Base-by-base conservation (phyloP, 2,888 invertebrate species). In the Eupithecia abbreviata region DNA sequence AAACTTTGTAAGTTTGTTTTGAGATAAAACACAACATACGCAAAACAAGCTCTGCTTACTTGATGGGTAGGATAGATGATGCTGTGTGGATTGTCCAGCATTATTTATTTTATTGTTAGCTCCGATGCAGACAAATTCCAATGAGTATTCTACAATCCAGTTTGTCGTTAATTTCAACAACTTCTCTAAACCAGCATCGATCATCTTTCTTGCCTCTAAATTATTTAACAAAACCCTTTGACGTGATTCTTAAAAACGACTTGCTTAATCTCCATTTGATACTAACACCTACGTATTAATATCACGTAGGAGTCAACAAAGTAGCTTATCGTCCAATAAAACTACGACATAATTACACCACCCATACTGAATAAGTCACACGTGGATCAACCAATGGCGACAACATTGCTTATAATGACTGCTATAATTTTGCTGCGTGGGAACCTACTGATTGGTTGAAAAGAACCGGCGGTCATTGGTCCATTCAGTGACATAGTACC, bases 391-490 rank as follows among this genome's bases (percentile, higher is more conserved):
- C 69, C 69, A 69, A 69, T 69, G 62, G 66, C 69, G 47, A 69
- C 47, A 69, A 47, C 69, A 69, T 66, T 15, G 66, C 45, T 18
- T 69, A 45, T 69, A 18, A 69, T 47, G 45, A 69, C 69, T 13
- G 69, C 69, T 69, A 47, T 69, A 69, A 47, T 73, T 74, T 68
- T 72, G 72, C 77, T 30, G 49, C 41, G 68, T 62, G 45, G 49
- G 66, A 69, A n/a, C n/a, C 41, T 51, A 77, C 72, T n/a, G 74
- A 77, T 77, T 77, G 77, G 77, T 47, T 43, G 72, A 47, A 30
- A 42, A 77, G 55, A 70, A 13, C 15, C 70, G 72, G 43, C 69
- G 51, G 12, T 65, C 47, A 69, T 45, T 69, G 45, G 69, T 69
- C 47, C 30, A 69, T 18, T 47, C 47, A 66, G 30, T 47, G 69